Conservation (phyloP, 2,888 invertebrate genomes). For the Morpho helenor region DNA sequence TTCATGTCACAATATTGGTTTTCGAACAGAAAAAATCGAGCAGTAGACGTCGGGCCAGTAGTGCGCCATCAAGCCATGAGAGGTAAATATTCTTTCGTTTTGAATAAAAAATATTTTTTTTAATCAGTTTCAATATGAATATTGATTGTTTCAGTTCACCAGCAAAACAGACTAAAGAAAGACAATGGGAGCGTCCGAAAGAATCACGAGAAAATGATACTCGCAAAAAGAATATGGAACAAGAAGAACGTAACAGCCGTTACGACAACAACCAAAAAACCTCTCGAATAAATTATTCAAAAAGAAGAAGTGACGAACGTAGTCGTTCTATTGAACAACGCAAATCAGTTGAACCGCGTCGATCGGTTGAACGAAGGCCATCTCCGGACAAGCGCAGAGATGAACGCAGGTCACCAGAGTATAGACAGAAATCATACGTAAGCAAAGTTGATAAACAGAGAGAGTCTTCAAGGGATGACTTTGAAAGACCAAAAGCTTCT, state of each 20-base stretch:
- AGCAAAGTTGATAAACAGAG: conserved; percentile 54
- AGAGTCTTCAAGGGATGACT: conserved; percentile 42
- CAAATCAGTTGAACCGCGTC: conserved; percentile 4
- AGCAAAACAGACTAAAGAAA: conserved; percentile 54
- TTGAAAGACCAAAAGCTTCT: conserved; percentile 36
- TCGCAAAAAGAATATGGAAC: conserved; percentile 56
- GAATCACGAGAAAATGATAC: conserved; percentile 51
- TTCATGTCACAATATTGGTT: conserved; percentile 38
- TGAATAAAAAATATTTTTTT: background rate
- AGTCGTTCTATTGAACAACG: conserved; percentile 28
- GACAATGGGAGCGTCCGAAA: conserved; percentile 49
- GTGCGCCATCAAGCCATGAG: conserved; percentile 58
- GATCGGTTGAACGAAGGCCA: conserved; percentile 33
- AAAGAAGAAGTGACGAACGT: conserved; percentile 48
- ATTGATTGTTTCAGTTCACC: conserved; percentile 55
- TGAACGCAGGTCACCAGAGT: conserved; percentile 25
- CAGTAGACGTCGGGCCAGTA: conserved; percentile 61
- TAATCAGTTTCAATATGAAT: background rate
- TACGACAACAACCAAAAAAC: conserved; percentile 48
- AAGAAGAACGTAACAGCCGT: conserved; percentile 61
- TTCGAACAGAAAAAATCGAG: conserved; percentile 72
- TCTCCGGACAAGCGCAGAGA: conserved; percentile 44
- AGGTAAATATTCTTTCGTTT: conserved; percentile 39
- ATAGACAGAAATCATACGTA: conserved; percentile 50
- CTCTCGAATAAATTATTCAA: conserved; percentile 36